Conservation (phyloP, 2,113 vertebrate genomes). For the Formicarius rufipectus region DNA sequence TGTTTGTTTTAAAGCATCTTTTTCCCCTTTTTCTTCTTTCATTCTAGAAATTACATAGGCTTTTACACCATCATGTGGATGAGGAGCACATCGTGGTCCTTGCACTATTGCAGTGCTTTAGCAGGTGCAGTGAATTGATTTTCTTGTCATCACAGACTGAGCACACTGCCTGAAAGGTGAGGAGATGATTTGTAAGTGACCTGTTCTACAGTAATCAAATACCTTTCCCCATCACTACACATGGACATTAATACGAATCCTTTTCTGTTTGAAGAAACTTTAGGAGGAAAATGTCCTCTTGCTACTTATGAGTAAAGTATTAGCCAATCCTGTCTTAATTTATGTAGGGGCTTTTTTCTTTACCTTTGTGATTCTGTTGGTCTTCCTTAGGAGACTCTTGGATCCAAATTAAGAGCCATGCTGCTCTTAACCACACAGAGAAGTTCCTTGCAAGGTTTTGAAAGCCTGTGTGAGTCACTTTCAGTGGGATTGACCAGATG, state of each 20-base stretch:
- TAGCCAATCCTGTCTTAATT: neutral
- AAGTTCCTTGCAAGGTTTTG: neutral
- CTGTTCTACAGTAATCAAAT: neutral
- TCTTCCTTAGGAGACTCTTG: neutral
- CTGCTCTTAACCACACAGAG: neutral
- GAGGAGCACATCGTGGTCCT: accelerated
- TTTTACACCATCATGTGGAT: neutral
- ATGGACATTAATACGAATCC: neutral
- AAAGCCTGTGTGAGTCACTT: neutral
- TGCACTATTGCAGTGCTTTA: neutral
- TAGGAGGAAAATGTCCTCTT: neutral
- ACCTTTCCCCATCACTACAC: neutral
- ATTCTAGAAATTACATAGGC: neutral
- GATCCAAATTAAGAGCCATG: neutral
- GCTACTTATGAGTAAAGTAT: neutral
- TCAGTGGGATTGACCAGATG: neutral
- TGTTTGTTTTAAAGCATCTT: neutral
- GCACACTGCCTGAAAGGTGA: neutral
- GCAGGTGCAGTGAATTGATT: neutral
- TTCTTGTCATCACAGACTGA: neutral
- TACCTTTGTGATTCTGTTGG: neutral
- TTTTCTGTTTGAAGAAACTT: neutral
- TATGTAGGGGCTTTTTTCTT: neutral
- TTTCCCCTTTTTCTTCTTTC: neutral
- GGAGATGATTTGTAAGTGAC: neutral